Base-by-base conservation (phyloP, 2,797 vertebrate species). In the Micromesistius poutassou region DNA sequence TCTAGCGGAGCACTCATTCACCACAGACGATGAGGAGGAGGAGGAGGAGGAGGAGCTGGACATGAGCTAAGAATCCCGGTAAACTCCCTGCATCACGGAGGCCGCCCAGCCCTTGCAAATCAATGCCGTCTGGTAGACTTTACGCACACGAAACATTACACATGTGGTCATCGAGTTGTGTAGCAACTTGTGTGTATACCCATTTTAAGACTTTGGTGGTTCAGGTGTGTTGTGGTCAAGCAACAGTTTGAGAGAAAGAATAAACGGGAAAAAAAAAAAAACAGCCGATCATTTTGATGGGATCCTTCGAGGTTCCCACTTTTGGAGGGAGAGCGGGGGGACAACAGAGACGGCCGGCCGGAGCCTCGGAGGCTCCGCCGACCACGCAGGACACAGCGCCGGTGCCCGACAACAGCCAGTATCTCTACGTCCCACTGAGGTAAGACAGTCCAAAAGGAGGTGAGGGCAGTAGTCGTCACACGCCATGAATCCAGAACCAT, bases 401-500 rank as follows among this genome's bases (percentile, higher is more conserved):
- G n/a, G 55, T 62, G n/a, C n/a, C n/a, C 55, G 2, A 62, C 16
- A 19, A 62, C 55, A 62, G 55, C 55, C 22, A 62, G 2, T 9
- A 62, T 19, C 46, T 62, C 55, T 2, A 25, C 55, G n/a, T 62
- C 55, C 55, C 55, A 94, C 93, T 95, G 95, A 97, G 95, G 95
- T 96, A 96, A 95, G 94, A 95, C 93, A 94, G 93, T 94, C 93
- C 93, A 94, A 95, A 92, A 94, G 91, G 90, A 93, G 87, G 87
- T 93, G 85, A 93, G 93, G 55, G 55, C 55, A 62, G 55, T 62
- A 62, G 55, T 62, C 55, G 6, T 25, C 55, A 25, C 55, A 62
- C 6, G n/a, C n/a, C 55, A 25, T 2, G 8, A 0, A 25, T 25
- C 55, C n/a, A n/a, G 55, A 25, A 62, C 55, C 55, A 25, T n/a